Percentiles rank a stretch among this genome's conserved stretches.
phyloP scores from a whole-genome alignment of 2,888 invertebrate genomes.

The Troides helena region DNA sequence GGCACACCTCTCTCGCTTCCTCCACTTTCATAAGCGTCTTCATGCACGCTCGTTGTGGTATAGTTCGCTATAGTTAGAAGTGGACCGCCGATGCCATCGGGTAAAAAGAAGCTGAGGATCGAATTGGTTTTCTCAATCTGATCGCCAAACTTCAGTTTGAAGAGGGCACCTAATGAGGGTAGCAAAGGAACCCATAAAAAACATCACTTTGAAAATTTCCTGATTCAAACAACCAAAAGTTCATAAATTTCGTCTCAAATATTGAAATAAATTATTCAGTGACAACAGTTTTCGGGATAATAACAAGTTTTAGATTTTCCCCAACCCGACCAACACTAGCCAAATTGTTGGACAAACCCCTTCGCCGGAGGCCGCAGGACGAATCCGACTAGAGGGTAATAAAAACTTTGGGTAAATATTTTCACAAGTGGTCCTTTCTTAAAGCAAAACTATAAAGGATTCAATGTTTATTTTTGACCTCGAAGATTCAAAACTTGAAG shows the following conservation, averaged over 20 bases:
- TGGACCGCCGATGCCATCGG: no score
- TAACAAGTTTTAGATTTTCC: background rate
- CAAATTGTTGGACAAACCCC: background rate
- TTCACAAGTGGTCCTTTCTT: conserved; percentile 3
- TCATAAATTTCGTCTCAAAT: background rate
- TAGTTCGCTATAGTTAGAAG: no score
- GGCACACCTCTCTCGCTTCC: no score
- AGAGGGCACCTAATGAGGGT: no score
- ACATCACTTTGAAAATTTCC: background rate
- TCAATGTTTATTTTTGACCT: conserved; percentile 31
- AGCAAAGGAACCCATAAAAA: no score
- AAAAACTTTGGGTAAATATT: conserved; percentile 19
- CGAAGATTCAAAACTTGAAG: conserved; percentile 41
- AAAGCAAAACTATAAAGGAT: conserved; percentile 19
- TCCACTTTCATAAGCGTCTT: no score
- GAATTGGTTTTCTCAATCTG: no score
- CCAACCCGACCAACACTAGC: background rate
- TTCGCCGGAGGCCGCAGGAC: background rate
- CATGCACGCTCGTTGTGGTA: no score
- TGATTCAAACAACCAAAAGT: background rate
- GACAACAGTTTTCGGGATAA: background rate
- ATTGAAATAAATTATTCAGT: conserved; percentile 8
- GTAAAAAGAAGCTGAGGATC: no score
- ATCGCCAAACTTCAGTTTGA: no score
- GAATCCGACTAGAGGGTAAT: background rate